Evolutionary conservation across 2,797 vertebrate genomes (phyloP), one percentile per base, ranked within the genome.

Genomic region (Orestias chungarensis): DNA sequence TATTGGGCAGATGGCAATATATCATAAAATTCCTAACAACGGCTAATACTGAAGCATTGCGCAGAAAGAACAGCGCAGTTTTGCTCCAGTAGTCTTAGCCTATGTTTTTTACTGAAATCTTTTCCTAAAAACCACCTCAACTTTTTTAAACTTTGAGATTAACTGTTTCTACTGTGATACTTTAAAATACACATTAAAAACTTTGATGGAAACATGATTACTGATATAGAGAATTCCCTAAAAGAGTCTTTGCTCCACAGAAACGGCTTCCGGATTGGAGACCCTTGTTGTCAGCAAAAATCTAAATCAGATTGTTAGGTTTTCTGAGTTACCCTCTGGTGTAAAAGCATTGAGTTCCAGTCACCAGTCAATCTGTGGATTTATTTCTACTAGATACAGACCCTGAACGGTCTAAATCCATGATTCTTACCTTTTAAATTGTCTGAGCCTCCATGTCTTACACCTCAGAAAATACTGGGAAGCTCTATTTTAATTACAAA

Each of bases 401-500:
- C 23, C 33, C 43, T 76, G 59, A 76, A 29, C 35, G 73, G 74
- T 74, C 49, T 55, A 64, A 70, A 64, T 74, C 70, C 15, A 1
- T 35, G 62, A 79, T 75, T 40, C 69, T 80, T 80, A 78, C 81
- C 75, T 78, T 83, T 76, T 70, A 50, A 80, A 86, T 68, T 62
- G 61, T 23, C 72, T 59, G 29, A 81, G 73, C 70, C 69, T 67
- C 67, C 33, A 5, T 67, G 67, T 79, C 55, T 68, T 82, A 62
- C 65, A 80, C 71, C 68, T 82, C 20, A 70, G 47, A 87, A 82
- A 80, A 71, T 78, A 82, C 78, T 46, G 73, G 66, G 72, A 57
- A 84, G 86, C 86, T 70, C 64, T 82, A 83, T 80, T 84, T 76
- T 49, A 80, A 44, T 65, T 50, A 57, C 52, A 74, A 77, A 82